These are phyloP conservation scores for Oreonectes daqikongensis DNA, from an alignment of 2,797 vertebrate genomes.

Conservation along the genomic window DNA sequence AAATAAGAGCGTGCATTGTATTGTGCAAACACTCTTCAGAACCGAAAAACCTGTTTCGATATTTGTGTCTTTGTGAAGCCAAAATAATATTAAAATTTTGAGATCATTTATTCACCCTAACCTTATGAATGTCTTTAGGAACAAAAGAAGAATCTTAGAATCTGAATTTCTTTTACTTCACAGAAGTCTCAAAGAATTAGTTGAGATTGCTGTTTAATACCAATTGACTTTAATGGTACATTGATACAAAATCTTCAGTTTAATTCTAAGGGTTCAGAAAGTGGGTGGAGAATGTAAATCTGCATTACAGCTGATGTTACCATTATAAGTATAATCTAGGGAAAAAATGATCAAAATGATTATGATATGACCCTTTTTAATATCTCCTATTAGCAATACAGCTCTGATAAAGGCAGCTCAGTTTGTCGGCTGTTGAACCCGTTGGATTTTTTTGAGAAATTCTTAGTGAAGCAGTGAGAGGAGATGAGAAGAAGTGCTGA, in stretches of 20 bases:
- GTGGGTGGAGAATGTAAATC: neutral
- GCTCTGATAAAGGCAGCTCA: neutral
- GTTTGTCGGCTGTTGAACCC: constrained; percentile 20
- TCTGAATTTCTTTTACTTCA: no score
- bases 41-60: neutral
- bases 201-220: no score
- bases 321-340: neutral
- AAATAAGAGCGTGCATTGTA: neutral
- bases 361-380: constrained; percentile 10
- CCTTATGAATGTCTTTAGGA: neutral
- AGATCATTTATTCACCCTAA: neutral
- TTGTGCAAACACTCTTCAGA: neutral
- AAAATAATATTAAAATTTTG: neutral
- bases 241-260: no score
- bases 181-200: no score
- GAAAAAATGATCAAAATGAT: neutral
- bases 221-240: no score
- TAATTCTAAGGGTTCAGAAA: no score
- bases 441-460: constrained; percentile 34
- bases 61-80: neutral
- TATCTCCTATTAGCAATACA: neutral
- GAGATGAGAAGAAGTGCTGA: constrained; percentile 16
- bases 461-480: constrained; percentile 15
- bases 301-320: constrained; percentile 12
- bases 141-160: no score